These are phyloP conservation scores for Rhagoletis zephyria DNA, from an alignment of 1,140 invertebrate species.

Conservation along the genomic window DNA sequence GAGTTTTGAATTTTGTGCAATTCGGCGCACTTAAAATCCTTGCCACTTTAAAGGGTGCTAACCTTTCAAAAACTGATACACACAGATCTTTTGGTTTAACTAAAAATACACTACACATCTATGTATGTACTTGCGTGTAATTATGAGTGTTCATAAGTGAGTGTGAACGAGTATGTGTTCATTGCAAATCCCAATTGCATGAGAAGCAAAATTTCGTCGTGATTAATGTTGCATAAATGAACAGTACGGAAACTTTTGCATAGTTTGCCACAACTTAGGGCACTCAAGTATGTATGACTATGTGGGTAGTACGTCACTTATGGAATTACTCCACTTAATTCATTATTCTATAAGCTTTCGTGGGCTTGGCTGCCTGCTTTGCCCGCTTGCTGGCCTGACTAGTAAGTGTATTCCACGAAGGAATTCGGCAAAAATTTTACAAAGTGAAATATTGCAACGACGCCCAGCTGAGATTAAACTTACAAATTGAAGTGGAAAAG, in stretches of 20 bases:
- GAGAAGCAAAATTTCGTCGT: conserved; percentile 38
- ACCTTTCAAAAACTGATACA: not conserved
- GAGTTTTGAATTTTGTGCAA: not conserved
- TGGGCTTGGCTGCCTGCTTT: not conserved
- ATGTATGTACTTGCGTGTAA: not conserved
- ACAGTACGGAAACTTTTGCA: conserved; percentile 37
- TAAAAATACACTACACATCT: not conserved
- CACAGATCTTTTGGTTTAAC: not conserved
- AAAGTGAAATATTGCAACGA: conserved; percentile 51
- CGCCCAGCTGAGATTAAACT: conserved; percentile 51
- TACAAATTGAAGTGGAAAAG: conserved; percentile 50
- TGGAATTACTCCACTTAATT: conserved; percentile 20
- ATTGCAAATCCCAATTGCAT: conserved; percentile 19
- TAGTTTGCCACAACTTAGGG: conserved; percentile 47
- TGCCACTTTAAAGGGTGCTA: not conserved
- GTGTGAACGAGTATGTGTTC: not conserved
- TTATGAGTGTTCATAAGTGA: not conserved
- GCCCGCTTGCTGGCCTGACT: not conserved
- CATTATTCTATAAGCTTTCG: conserved; percentile 12
- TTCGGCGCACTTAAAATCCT: too few species aligned
- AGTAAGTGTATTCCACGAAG: conserved; percentile 7
- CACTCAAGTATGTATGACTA: conserved; percentile 14
- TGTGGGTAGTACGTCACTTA: conserved; percentile 25
- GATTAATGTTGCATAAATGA: conserved; percentile 52
- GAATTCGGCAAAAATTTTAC: conserved; percentile 37